A percentile compares a stretch with the other conserved stretches of the same genome.
Conservation (phyloP, 1,140 invertebrate genomes). For the Meloidogyne floridensis region DNA sequence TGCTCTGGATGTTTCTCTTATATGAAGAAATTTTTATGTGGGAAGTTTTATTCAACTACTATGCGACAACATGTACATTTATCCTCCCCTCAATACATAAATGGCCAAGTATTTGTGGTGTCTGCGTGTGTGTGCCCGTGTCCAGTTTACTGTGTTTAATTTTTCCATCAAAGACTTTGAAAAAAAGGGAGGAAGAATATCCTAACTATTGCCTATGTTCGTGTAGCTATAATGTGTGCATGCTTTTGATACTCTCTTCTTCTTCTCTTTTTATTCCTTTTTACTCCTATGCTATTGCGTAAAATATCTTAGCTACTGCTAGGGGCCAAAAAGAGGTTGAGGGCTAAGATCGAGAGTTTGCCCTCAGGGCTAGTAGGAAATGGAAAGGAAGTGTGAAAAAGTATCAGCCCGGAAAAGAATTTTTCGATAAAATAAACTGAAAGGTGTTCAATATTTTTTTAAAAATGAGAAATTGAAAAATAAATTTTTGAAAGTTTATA, state of each 20-base stretch:
- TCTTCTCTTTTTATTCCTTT: neutral
- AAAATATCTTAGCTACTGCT: neutral
- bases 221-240: conserved; percentile 7
- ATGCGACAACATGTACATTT: neutral
- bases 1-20: neutral
- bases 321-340: neutral
- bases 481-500: no score
- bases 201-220: neutral
- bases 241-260: conserved; percentile 1
- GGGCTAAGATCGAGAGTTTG: neutral
- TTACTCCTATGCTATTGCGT: neutral
- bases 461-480: no score
- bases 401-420: neutral
- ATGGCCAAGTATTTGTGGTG: neutral
- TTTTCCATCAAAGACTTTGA: neutral
- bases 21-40: neutral
- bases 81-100: neutral
- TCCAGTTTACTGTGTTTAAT: neutral
- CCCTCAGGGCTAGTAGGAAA: neutral
- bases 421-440: neutral
- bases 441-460: neutral
- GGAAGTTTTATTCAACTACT: neutral
- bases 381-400: neutral
- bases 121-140: neutral
- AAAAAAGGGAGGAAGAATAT: neutral